Base-by-base conservation (phyloP, 2,888 invertebrate genomes). In the Nomada hirtipes region DNA sequence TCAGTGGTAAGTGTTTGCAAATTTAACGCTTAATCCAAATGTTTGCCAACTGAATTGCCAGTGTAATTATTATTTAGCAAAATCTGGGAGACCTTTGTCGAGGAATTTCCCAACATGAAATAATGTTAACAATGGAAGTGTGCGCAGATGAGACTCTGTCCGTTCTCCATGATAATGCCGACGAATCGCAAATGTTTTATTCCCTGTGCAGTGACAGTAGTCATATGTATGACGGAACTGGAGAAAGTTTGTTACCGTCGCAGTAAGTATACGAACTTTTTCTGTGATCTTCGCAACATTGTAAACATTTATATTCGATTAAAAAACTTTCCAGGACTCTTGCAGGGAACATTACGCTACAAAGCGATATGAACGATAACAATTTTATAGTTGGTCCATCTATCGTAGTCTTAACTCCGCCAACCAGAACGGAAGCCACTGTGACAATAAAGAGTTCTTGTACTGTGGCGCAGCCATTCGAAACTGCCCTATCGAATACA, bases 161-260 rank as follows among this genome's bases (percentile, higher is more conserved):
- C 1, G 88, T 93, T 64, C 87, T 93, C 55, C 91, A 91, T 3
- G 93, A 93, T 52, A 91, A 90, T 72, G 91, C 91, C 20, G 92
- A 93, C 69, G 93, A 93, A 55, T 91, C 93, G 1, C 92, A 93
- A 59, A 90, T 91, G 81, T 94, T 91, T 83, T 91, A 93, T 82
- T 93, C 93, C 3, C 87, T 93, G 1, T 91, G 91, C 74, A 93
- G 92, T 68, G 92, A 92, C 11, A 89, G 84, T 57, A 91, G 91
- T 76, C 89, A 89, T 64, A 77, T 91, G 23, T 90, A 90, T 23
- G 90, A 91, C 64, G 87, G 87, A 18, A 89, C 83, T 73, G 91
- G 90, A 47, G 91, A 92, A 74, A 93, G 92, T 80, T 92, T 90
- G 76, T 86, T 93, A 77, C 90, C 91, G 10, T 87, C 86, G 9